Base-by-base conservation (phyloP, 2,888 invertebrate species). In the Caenorhabditis afra region DNA sequence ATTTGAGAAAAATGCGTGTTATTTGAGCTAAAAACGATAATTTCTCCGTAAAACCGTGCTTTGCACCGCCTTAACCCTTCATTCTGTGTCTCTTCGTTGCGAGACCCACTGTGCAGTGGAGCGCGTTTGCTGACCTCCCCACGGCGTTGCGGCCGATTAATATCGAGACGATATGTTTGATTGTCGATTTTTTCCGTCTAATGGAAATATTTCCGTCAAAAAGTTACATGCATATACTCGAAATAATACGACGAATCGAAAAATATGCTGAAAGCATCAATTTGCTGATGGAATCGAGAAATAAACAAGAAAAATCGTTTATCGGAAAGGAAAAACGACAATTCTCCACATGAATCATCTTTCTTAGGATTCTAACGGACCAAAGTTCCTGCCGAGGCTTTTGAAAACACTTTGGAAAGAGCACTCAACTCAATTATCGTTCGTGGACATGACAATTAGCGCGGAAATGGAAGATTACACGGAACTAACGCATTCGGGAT, bases 391-490 rank as follows among this genome's bases (percentile, higher is more conserved):
- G 59, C 39, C 49, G 62, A 62, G n/a, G 41, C n/a, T 20, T 12
- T 1, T 0, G 49, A 64, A 64, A 73, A 50, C 73, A 65, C 64
- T 73, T 58, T 64, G n/a, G 23, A 5, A 35, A 16, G 22, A 73
- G 57, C 49, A 58, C 58, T 73, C 64, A 64, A 44, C 37, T 58
- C 73, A 73, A 73, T 73, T 73, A 73, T 58, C 73, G 58, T 64
- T 50, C 35, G 11, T 39, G 37, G n/a, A 47, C 7, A 23, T 44
- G 23, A 18, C 55, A 73, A 73, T 73, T 73, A 73, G 58, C 35
- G 49, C 11, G 16, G 58, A 71, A 73, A 64, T 58, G 73, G 22
- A 58, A 11, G 23, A 65, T 35, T 47, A 12, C 4, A 20, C n/a
- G 12, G 45, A 44, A 55, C 47, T 50, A 50, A 49, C n/a, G 39